These are phyloP conservation scores for Ranitomeya imitator DNA, from an alignment of 2,113 vertebrate species.

Conservation along the genomic window DNA sequence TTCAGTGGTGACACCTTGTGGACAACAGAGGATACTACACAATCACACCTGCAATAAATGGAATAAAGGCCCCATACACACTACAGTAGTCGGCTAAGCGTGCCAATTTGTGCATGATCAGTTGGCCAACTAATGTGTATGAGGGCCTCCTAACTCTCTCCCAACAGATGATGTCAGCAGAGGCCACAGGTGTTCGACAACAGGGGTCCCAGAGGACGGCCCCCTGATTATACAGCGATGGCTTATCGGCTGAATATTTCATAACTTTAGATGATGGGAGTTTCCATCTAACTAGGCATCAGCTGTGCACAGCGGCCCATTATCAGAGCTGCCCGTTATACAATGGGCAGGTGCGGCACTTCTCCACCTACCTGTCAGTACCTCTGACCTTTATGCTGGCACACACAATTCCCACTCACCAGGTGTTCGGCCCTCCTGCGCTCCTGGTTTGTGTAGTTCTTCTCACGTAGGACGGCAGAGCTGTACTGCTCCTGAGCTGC, in stretches of 20 bases:
- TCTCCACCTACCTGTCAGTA: background rate
- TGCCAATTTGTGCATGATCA: too few relatives aligned
- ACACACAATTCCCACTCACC: slow-evolving; percentile 73
- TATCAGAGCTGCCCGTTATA: too few relatives aligned
- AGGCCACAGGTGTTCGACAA: too few relatives aligned
- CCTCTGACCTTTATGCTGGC: background rate
- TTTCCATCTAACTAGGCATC: too few relatives aligned
- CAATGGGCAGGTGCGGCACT: background rate
- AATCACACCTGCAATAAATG: background rate
- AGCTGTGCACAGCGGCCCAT: too few relatives aligned
- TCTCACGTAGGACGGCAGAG: slow-evolving; percentile 66
- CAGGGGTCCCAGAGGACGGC: too few relatives aligned
- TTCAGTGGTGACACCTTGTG: background rate
- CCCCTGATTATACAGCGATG: too few relatives aligned
- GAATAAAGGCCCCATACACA: background rate
- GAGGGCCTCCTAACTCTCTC: too few relatives aligned
- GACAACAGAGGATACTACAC: background rate
- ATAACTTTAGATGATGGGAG: too few relatives aligned
- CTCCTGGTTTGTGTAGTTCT: slow-evolving; percentile 66
- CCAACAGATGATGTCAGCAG: too few relatives aligned
- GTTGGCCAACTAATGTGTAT: too few relatives aligned
- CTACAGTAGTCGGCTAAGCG: background rate
- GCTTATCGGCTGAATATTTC: too few relatives aligned
- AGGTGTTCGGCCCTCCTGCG: slow-evolving; percentile 70
- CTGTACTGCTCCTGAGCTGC: slow-evolving; percentile 67